Evolutionary conservation across 2,797 vertebrate genomes (phyloP), one percentile per base, ranked within the genome.

Genomic region (Myoxocephalus aenaeus): DNA sequence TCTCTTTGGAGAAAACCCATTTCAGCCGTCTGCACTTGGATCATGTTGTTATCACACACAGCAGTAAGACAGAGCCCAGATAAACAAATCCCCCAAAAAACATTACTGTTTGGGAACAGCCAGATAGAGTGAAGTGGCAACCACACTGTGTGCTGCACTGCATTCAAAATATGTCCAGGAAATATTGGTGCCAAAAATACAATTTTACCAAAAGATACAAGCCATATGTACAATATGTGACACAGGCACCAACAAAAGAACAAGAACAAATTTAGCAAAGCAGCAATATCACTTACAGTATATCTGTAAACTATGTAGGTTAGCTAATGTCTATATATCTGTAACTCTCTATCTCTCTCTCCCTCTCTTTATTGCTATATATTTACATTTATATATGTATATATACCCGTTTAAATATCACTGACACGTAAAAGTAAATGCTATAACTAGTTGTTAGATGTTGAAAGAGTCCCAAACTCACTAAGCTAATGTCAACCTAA

Each of bases 1-100:
- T 59, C n/a, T 69, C 18, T 40, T 62, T 15, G 64, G 38, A 59
- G 74, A 67, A 73, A 76, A 54, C 11, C 44, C 34, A 65, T 65
- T 68, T 62, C 48, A 48, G 57, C 15, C 4, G 1, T 36, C 40
- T 53, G 20, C 17, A 14, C 18, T 53, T 57, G 46, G 62, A 74
- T 65, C 29, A 25, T 63, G 17, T 27, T 70, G 53, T 71, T 63
- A 74, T 67, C 46, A 36, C 11, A 58, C 17, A 18, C 1, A 51
- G 27, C 58, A 34, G 50, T 65, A 20, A 63, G 40, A 46, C 53
- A 22, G 10, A 4, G 14, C 13, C 18, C 32, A 25, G 54, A 61
- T n/a, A 64, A 68, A 68, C 25, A 32, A 10, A 38, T 20, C 27
- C 20, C 3, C 6, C 3, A 62, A 63, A 61, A 51, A 48, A 18